Evolutionary conservation across 2,113 vertebrate genomes (phyloP).

Genomic region (Cyanistes caeruleus): DNA sequence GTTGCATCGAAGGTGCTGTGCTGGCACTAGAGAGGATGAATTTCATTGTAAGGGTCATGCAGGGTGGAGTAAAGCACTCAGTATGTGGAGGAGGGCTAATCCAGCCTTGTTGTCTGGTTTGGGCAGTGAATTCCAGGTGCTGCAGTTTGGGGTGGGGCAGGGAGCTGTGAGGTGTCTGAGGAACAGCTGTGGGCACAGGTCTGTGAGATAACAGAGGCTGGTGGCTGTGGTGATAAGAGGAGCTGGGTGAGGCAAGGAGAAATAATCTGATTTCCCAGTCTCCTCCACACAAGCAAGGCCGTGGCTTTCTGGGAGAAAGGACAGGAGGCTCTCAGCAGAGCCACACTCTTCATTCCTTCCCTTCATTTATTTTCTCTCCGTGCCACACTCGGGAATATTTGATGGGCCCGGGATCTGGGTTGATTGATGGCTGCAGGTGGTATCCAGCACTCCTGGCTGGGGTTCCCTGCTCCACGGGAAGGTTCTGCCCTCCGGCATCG

Average conservation of each 20-base stretch:
- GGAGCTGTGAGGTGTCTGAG: not conserved
- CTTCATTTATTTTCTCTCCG: rapidly evolving
- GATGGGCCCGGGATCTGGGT: not conserved
- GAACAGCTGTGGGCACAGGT: rapidly evolving
- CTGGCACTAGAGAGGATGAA: not conserved
- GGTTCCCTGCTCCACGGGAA: not conserved
- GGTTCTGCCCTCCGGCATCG: rapidly evolving
- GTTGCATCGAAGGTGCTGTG: rapidly evolving
- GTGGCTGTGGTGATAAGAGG: not conserved
- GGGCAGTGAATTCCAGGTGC: not conserved
- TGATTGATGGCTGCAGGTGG: not conserved
- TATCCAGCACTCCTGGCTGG: not conserved
- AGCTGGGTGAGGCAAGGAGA: not conserved
- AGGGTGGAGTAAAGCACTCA: not conserved
- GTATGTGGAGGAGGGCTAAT: not conserved
- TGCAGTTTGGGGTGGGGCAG: not conserved
- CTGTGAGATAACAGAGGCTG: not conserved
- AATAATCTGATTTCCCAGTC: not conserved
- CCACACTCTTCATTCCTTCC: not conserved
- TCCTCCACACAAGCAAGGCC: rapidly evolving
- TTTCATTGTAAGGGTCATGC: not conserved
- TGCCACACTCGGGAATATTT: not conserved
- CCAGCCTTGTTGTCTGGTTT: not conserved
- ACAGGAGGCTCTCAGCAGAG: not conserved
- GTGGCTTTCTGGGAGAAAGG: not conserved